Conservation (phyloP, 2,888 invertebrate genomes). For the Dasypogon diadema region DNA sequence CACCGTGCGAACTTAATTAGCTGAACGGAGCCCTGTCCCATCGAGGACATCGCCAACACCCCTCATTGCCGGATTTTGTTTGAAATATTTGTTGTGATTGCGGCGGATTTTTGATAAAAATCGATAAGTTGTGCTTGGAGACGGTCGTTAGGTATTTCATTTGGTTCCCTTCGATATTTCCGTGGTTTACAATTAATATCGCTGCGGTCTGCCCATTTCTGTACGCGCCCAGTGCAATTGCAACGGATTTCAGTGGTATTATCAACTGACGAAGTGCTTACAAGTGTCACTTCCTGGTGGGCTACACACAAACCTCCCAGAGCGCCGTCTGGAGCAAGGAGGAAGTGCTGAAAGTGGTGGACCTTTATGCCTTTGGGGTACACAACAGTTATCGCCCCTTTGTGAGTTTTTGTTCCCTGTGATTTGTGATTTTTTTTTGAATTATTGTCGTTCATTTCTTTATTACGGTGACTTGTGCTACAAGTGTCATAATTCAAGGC, state of each 20-base stretch:
- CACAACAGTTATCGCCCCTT: conserved; percentile 29
- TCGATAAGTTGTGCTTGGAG: conserved; percentile 31
- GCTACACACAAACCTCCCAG: no score
- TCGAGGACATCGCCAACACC: neutral
- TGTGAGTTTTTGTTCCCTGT: conserved; percentile 29
- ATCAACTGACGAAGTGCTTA: neutral
- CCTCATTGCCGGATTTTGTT: neutral
- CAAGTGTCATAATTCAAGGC: conserved; percentile 27
- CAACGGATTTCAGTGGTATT: conserved; percentile 5
- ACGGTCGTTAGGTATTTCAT: conserved; percentile 15
- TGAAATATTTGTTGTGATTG: conserved; percentile 21
- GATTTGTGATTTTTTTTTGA: conserved; percentile 23
- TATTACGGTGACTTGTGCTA: conserved; percentile 31
- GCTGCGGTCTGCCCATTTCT: neutral
- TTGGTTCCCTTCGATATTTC: neutral
- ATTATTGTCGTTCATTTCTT: conserved; percentile 7
- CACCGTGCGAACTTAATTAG: neutral
- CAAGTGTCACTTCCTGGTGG: conserved; percentile 38
- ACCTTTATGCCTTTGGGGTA: neutral
- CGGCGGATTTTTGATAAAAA: conserved; percentile 48
- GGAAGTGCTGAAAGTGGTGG: conserved; percentile 10
- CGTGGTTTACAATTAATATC: neutral
- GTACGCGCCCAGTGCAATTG: neutral
- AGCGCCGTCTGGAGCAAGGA: neutral
- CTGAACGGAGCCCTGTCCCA: neutral